Conservation (phyloP, 2,797 vertebrate genomes). For the Carcharodon carcharias region DNA sequence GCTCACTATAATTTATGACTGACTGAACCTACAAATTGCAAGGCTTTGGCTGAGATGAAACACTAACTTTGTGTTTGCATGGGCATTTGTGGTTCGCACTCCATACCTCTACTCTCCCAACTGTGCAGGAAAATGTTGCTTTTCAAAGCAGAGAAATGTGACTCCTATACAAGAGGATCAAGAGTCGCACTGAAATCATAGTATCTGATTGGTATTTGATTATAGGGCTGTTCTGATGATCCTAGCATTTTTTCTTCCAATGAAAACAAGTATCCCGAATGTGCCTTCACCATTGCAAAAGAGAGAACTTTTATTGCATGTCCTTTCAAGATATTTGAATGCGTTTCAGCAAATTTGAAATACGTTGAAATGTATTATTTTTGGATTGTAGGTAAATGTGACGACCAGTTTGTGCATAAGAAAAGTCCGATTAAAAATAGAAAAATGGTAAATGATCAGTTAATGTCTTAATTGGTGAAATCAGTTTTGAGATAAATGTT, state of each 20-base stretch:
- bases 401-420: not conserved
- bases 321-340: not conserved
- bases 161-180: not conserved
- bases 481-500: not conserved
- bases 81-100: not conserved
- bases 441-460: not conserved
- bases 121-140: not conserved
- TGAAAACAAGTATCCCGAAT: not conserved
- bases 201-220: not conserved
- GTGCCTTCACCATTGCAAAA: not conserved
- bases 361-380: not conserved
- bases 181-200: not conserved
- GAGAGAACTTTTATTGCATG: not conserved
- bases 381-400: not conserved
- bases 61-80: not conserved
- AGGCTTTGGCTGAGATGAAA: not conserved
- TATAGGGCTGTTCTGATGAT: not conserved
- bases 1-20: not conserved
- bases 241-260: not conserved
- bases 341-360: not conserved
- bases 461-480: not conserved
- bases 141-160: not conserved
- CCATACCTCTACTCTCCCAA: not conserved
- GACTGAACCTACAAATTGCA: not conserved
- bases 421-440: not conserved